Conservation (phyloP, 2,888 invertebrate species). For the Caenorhabditis becei region DNA sequence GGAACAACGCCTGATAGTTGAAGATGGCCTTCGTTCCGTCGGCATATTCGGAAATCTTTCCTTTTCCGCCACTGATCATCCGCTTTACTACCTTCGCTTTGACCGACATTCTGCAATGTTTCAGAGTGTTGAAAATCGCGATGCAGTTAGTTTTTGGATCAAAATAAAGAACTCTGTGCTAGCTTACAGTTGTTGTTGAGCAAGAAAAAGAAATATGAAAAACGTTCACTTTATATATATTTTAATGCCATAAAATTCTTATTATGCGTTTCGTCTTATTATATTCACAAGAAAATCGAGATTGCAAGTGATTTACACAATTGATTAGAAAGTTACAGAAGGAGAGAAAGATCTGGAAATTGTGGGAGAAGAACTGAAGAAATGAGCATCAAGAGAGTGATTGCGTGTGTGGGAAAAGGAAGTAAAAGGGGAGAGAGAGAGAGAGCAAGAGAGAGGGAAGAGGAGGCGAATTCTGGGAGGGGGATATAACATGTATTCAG, state of each 20-base stretch:
- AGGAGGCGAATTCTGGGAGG: not conserved
- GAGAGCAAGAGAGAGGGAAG: conserved; percentile 10
- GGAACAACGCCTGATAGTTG: conserved; percentile 77
- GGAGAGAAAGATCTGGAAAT: not conserved
- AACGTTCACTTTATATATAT: not conserved
- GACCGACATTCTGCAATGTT: conserved; percentile 23
- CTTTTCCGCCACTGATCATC: conserved; percentile 76
- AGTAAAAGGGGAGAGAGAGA: conserved; percentile 30
- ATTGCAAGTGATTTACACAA: conserved; percentile 29
- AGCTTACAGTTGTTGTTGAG: not conserved
- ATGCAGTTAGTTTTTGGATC: not conserved
- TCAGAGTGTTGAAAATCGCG: not conserved
- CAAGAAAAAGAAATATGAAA: conserved; percentile 7
- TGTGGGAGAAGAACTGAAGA: conserved; percentile 3
- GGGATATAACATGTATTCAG: conserved; percentile 6
- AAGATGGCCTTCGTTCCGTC: conserved; percentile 80
- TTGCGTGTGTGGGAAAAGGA: not conserved
- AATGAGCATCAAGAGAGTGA: conserved; percentile 43
- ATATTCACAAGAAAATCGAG: conserved; percentile 28
- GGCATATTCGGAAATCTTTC: conserved; percentile 69
- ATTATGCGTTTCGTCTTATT: conserved; percentile 40
- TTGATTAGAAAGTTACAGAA: not conserved
- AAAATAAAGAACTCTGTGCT: conserved; percentile 6
- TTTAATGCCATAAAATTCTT: conserved; percentile 14
- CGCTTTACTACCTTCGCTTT: conserved; percentile 60